Conservation (phyloP, 2,797 vertebrate species). For the Sciurus vulgaris region DNA sequence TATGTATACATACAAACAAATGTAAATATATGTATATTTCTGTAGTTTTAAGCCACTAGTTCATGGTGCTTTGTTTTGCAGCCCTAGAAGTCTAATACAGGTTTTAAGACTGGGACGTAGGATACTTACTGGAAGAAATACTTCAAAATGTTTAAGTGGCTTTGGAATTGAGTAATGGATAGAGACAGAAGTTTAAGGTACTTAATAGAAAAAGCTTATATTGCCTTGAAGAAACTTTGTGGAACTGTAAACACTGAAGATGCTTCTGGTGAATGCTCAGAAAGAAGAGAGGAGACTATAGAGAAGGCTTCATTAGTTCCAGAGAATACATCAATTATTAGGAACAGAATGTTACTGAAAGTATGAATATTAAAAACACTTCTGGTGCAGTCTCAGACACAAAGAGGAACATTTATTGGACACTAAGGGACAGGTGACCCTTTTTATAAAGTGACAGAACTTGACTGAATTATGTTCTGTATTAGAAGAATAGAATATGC, state of each 20-base stretch:
- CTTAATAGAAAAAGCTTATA: neutral
- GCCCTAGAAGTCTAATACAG: neutral
- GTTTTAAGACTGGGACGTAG: neutral
- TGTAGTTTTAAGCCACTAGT: neutral
- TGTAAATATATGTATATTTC: neutral
- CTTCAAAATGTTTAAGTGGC: neutral
- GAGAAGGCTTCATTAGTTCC: neutral
- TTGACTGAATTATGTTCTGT: slow-evolving; percentile 20
- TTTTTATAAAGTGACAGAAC: neutral
- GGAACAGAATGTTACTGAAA: neutral
- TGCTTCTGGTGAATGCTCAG: neutral
- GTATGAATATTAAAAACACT: neutral
- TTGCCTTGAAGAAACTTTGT: neutral
- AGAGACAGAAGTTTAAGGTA: neutral
- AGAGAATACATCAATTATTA: neutral
- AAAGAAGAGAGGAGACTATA: neutral
- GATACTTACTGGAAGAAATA: neutral
- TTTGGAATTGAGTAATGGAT: slow-evolving; percentile 24
- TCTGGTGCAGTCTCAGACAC: neutral
- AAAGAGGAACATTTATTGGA: neutral
- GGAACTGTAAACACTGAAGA: neutral
- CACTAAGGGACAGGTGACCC: neutral
- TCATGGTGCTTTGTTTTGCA: neutral
- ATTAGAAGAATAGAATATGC: neutral
- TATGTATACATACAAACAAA: no score